Percentiles rank a stretch among this genome's conserved stretches.
These are phyloP conservation scores for Amaurobius ferox DNA, from an alignment of 2,888 invertebrate genomes.

Conservation along the genomic window DNA sequence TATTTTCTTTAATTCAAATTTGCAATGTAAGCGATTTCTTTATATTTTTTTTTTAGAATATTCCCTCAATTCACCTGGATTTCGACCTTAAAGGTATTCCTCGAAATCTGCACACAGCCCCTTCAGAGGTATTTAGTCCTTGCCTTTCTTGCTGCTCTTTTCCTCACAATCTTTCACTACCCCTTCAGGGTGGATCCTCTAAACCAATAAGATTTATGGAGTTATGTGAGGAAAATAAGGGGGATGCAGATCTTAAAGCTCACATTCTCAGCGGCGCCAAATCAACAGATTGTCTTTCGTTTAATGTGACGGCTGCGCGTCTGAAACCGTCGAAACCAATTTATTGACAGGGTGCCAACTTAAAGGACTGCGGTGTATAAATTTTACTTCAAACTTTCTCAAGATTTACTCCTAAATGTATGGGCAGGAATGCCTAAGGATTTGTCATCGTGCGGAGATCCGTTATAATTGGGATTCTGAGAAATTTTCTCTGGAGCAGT, in stretches of 20 bases:
- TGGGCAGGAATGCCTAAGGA: background rate
- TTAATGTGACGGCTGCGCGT: background rate
- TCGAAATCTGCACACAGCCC: background rate
- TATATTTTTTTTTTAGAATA: too few species aligned
- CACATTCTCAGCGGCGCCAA: slow-evolving; percentile 20
- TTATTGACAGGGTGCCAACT: background rate
- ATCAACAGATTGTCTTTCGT: slow-evolving; percentile 21
- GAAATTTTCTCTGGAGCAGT: background rate
- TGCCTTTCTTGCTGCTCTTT: slow-evolving; percentile 1
- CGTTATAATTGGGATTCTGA: slow-evolving; percentile 11
- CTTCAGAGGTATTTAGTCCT: background rate
- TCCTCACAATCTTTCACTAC: slow-evolving; percentile 10
- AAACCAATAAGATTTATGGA: slow-evolving; percentile 35
- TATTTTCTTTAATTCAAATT: too few species aligned
- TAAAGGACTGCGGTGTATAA: background rate
- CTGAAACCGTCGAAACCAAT: slow-evolving; percentile 10
- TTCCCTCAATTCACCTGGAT: too few species aligned
- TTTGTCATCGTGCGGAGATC: background rate
- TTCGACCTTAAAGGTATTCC: too few species aligned
- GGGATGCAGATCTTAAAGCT: slow-evolving; percentile 2
- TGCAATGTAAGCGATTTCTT: too few species aligned
- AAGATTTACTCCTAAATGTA: background rate
- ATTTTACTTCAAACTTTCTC: background rate
- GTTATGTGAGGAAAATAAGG: slow-evolving; percentile 13
- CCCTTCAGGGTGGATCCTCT: slow-evolving; percentile 25